A percentile compares a stretch with the other conserved stretches of the same genome.
phyloP scores from a whole-genome alignment of 2,113 vertebrate genomes.

The Chroicocephalus ridibundus region DNA sequence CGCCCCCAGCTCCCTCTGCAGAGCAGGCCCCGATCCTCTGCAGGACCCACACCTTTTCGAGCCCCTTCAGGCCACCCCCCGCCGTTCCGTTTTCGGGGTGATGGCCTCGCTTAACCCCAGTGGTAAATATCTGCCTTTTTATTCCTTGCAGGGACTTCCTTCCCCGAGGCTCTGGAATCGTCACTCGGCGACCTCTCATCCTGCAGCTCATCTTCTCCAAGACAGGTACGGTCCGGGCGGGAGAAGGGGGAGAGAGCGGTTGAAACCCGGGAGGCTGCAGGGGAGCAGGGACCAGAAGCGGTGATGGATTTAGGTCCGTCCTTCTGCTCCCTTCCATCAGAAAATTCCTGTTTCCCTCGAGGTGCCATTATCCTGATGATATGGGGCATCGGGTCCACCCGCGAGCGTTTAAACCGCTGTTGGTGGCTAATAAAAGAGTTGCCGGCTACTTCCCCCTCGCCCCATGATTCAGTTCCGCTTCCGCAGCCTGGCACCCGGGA shows the following conservation, averaged over 20 bases:
- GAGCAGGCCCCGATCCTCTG: not conserved
- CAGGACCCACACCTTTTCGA: accelerated
- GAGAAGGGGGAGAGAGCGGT: not conserved
- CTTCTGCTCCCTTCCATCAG: not conserved
- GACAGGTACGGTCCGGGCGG: slow-evolving; percentile 81
- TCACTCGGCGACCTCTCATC: slow-evolving; percentile 93
- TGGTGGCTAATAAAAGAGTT: not conserved
- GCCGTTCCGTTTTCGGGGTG: accelerated
- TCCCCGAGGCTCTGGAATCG: slow-evolving; percentile 93
- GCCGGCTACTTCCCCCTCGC: not conserved
- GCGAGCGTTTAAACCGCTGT: too few species aligned
- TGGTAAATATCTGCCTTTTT: not conserved
- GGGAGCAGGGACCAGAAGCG: not conserved
- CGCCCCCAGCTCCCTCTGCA: not conserved
- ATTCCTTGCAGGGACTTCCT: slow-evolving; percentile 88
- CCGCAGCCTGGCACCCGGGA: accelerated
- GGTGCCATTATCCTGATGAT: not conserved
- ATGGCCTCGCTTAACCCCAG: not conserved
- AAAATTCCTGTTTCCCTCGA: not conserved
- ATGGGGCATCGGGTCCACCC: too few species aligned
- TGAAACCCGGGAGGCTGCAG: not conserved
- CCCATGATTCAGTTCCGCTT: not conserved
- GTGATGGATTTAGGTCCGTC: not conserved
- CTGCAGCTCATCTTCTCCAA: slow-evolving; percentile 96
- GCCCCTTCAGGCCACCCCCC: not conserved